These are phyloP conservation scores for Busseola fusca DNA, from an alignment of 2,888 invertebrate genomes.

Conservation along the genomic window DNA sequence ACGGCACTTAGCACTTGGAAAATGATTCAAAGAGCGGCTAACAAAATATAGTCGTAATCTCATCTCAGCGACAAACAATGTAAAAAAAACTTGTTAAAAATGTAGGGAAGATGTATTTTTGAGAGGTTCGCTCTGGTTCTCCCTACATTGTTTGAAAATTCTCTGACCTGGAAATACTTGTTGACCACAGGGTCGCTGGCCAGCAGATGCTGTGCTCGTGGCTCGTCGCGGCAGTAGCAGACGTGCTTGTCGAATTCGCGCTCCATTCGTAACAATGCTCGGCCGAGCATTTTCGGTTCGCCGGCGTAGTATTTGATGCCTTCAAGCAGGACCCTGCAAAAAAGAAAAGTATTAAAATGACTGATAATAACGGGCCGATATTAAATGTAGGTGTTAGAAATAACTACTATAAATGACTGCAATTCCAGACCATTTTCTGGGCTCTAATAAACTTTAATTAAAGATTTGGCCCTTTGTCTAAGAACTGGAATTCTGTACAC, in stretches of 20 bases:
- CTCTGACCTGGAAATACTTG: constrained; percentile 94
- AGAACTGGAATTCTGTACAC: neutral
- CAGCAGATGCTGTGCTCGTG: constrained; percentile 94
- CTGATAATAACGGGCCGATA: neutral
- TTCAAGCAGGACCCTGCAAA: constrained; percentile 94
- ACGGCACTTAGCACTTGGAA: no score
- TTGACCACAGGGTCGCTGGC: constrained; percentile 91
- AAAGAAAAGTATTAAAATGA: neutral
- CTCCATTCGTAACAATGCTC: constrained; percentile 96
- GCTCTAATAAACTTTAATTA: neutral
- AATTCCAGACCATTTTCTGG: neutral
- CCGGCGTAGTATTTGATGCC: constrained; percentile 97
- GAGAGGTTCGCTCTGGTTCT: no score
- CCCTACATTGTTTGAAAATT: neutral
- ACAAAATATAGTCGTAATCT: no score
- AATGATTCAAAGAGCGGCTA: no score
- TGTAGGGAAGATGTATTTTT: no score
- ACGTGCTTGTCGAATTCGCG: constrained; percentile 98
- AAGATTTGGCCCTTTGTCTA: neutral
- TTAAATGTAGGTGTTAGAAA: no score
- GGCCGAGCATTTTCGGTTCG: constrained; percentile 96
- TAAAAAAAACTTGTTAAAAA: no score
- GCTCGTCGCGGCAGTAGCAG: constrained; percentile 96
- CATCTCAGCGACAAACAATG: no score
- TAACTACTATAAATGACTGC: no score